Conservation (phyloP, 1,140 invertebrate species). For the Philaenus spumarius region DNA sequence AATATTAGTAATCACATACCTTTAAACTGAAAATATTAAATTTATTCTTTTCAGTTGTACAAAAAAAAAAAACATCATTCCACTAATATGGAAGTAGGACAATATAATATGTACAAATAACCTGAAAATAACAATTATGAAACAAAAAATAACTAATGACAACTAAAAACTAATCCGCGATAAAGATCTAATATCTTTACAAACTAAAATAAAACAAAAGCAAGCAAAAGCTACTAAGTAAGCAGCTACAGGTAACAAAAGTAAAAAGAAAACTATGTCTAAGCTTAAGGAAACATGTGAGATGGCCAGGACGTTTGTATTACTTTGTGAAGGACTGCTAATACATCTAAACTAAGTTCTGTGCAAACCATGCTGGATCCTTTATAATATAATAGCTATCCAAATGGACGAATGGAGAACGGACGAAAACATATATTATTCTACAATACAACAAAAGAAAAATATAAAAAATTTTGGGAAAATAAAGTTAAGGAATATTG, state of each 20-base stretch:
- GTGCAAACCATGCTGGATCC: constrained; percentile 7
- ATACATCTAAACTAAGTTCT: constrained; percentile 9
- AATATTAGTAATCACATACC: no score
- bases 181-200: constrained; percentile 2
- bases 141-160: no score
- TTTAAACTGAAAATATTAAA: no score
- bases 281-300: constrained; percentile 18
- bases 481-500: constrained; percentile 19
- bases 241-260: constrained; percentile 3
- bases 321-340: neutral
- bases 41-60: no score
- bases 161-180: no score
- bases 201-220: neutral
- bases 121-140: no score
- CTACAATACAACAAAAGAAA: constrained; percentile 17
- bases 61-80: no score
- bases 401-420: constrained; percentile 14
- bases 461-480: constrained; percentile 7
- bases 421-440: constrained; percentile 15
- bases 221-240: constrained; percentile 6
- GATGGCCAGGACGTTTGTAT: constrained; percentile 14
- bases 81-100: no score
- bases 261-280: constrained; percentile 2
- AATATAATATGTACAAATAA: no score
- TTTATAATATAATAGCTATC: no score